Percentiles rank a stretch among this genome's conserved stretches.
Conservation (phyloP, 2,888 invertebrate genomes). For the Hyposoter dolosus region DNA sequence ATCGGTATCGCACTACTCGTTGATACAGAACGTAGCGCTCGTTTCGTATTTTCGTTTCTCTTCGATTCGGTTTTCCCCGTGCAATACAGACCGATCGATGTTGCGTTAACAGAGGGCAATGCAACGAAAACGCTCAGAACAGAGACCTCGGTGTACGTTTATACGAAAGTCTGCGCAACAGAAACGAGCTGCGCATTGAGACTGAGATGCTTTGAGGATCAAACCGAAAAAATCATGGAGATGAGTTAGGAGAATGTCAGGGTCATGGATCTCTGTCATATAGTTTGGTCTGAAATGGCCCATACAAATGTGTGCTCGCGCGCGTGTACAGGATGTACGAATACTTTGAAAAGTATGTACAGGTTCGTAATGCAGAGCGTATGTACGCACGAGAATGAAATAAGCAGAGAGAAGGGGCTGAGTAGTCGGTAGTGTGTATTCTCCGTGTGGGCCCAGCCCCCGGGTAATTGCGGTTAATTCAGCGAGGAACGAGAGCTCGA, state of each 20-base stretch:
- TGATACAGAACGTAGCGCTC: too few species aligned
- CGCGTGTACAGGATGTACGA: slow-evolving; percentile 19
- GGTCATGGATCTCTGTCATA: background rate
- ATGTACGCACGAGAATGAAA: background rate
- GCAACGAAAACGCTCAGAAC: too few species aligned
- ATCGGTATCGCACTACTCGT: too few species aligned
- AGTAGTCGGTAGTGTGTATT: slow-evolving; percentile 33
- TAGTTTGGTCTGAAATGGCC: background rate
- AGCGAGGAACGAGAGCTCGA: slow-evolving; percentile 67
- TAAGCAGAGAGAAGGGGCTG: background rate
- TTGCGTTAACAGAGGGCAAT: too few species aligned
- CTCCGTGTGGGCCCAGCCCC: slow-evolving; percentile 65
- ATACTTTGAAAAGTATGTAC: slow-evolving; percentile 9
- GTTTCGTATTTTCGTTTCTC: too few species aligned
- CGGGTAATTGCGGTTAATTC: slow-evolving; percentile 83
- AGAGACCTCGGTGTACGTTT: background rate
- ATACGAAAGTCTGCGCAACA: background rate
- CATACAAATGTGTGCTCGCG: slow-evolving; percentile 6
- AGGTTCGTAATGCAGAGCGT: background rate
- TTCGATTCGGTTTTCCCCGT: too few species aligned
- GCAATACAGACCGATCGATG: too few species aligned
- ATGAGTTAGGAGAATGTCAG: background rate
- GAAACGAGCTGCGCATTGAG: background rate
- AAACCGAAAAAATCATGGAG: background rate
- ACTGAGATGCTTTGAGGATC: background rate